phyloP scores from a whole-genome alignment of 2,113 vertebrate genomes.

The Orycteropus afer region DNA sequence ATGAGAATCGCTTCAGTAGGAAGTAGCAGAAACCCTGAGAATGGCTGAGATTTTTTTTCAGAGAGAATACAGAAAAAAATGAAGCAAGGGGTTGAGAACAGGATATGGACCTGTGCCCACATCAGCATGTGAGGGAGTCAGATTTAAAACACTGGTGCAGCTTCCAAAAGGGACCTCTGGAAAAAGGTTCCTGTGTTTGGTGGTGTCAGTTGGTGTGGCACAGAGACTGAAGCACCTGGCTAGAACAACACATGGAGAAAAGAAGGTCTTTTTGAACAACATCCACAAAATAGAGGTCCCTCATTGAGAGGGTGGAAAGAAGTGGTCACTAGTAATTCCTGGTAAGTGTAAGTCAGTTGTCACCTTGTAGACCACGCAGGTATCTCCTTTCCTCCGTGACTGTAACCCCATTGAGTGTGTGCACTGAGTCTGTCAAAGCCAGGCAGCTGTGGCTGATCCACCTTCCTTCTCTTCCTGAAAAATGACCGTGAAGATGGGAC shows the following conservation, averaged over 20 bases:
- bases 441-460: not conserved
- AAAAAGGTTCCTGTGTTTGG: not conserved
- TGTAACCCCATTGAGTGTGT: not conserved
- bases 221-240: not conserved
- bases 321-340: not conserved
- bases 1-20: not conserved
- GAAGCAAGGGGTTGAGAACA: not conserved
- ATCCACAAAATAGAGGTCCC: not conserved
- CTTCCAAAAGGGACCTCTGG: not conserved
- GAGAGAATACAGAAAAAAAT: not conserved
- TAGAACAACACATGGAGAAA: not conserved
- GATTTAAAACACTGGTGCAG: not conserved
- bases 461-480: conserved; percentile 61
- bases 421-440: not conserved
- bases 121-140: not conserved
- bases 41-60: not conserved
- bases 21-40: not conserved
- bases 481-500: conserved; percentile 42
- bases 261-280: conserved; percentile 24
- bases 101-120: not conserved
- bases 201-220: not conserved
- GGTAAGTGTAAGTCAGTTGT: not conserved
- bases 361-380: no score
- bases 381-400: not conserved
- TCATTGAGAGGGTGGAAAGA: not conserved